Base-by-base conservation (phyloP, 37 sponge, comb jelly and placozoan genomes). In the Chondrosia reniformis region DNA sequence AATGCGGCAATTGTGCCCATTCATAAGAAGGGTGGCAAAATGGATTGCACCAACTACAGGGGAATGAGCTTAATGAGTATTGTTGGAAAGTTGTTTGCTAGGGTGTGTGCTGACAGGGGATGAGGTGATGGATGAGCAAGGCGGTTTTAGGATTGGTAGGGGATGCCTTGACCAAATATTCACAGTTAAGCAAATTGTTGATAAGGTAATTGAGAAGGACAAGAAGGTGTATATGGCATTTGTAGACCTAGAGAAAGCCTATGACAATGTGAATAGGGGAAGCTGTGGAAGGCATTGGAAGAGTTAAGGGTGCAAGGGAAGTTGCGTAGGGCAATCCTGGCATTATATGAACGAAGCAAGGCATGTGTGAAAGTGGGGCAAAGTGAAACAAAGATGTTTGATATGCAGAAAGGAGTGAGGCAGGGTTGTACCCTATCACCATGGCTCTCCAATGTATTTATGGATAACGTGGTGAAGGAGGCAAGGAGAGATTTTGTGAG, bases 401-500 rank as follows among this genome's bases (percentile, higher is more conserved):
- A 46, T 74, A 52, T 74, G 36, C 27, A 31, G 32, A 33, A 31
- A 30, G 76, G 76, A 32, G 76, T 74, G 19, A 17, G 55, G 17
- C 76, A 74, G 49, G 76, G 76, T 28, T 74, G 76, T 74, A 52
- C 45, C 33, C 40, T 74, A 32, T 46, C 76, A 33, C 76, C 76
- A 45, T n/a, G 52, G 42, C 32, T 74, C 36, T 74, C 45, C 76
- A 74, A 74, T 52, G 52, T 74, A 17, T 74, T 33, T 52, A 45
- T 74, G 21, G 76, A 74, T 44, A 12, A 49, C 15, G 17, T 12
- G 54, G 54, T n/a, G n/a, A n/a, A n/a, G n/a, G n/a, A n/a, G n/a
- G n/a, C n/a, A n/a, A n/a, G n/a, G n/a, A n/a, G n/a, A n/a, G n/a
- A n/a, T n/a, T n/a, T n/a, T n/a, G n/a, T n/a, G n/a, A n/a, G n/a